A percentile compares a stretch with the other conserved stretches of the same genome.
Evolutionary conservation across 2,797 vertebrate genomes (phyloP).

Genomic region (Coilia nasus): DNA sequence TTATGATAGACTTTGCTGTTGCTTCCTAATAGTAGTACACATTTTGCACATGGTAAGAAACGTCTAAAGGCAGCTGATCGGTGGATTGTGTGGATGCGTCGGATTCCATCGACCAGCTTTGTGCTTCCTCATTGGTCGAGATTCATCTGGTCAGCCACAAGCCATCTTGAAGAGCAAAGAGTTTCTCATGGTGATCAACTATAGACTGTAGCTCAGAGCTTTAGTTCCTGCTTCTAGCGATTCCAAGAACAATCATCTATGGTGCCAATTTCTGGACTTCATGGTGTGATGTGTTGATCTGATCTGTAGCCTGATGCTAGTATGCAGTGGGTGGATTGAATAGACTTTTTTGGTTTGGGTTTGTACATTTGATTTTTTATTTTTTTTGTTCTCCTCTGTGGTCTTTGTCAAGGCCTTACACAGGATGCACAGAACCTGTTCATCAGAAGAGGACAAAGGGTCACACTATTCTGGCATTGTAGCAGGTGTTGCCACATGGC

Average conservation of each 20-base stretch:
- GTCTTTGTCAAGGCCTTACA: neutral
- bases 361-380: neutral
- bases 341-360: neutral
- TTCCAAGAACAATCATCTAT: constrained; percentile 25
- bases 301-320: constrained; percentile 14
- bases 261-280: constrained; percentile 18
- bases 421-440: constrained; percentile 14
- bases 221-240: constrained; percentile 3
- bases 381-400: neutral
- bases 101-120: constrained; percentile 27
- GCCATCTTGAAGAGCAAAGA: constrained; percentile 27
- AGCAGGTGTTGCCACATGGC: neutral
- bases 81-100: constrained; percentile 51
- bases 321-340: constrained; percentile 12
- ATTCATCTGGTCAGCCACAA: constrained; percentile 8
- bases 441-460: neutral
- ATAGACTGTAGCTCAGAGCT: constrained; percentile 15
- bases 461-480: neutral
- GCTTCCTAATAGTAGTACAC: constrained; percentile 46
- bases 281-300: neutral
- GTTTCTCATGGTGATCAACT: constrained; percentile 24
- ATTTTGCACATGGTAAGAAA: constrained; percentile 90
- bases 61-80: constrained; percentile 93
- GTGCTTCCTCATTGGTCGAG: constrained; percentile 42
- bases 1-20: constrained; percentile 60